Evolutionary conservation across 2,888 invertebrate species (phyloP), one percentile per base, ranked within the genome.

Genomic region (Aromia moschata): DNA sequence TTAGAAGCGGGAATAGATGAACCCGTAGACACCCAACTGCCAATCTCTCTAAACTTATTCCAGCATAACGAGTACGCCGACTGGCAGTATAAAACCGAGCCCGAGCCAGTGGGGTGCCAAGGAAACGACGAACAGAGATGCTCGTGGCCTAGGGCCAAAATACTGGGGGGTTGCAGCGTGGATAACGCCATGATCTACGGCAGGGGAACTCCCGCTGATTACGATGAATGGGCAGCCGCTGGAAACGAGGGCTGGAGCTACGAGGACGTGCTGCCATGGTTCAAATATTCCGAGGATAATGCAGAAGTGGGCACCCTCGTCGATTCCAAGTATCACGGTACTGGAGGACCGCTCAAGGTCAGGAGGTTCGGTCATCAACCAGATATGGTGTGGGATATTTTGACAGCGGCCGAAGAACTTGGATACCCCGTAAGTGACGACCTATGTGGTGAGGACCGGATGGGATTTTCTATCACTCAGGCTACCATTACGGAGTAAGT

Each of bases 1-100:
- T 73, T 89, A 62, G 89, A 89, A 81, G 89, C 89, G 0, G 89
- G 89, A 0, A 86, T 85, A 0, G 88, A 89, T 67, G 88, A 89
- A 74, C 88, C 88, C 0, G 83, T 84, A 0, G 84, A 83, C 41
- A 82, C 87, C 0, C 63, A 70, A 56, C 83, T 87, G 0, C 89
- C 89, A 0, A 25, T 45, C n/a, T 14, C 10, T 7, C 2, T 30
- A 2, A 12, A 14, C 9, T 1, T 45, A 11, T 12, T 25, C 30
- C 14, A 9, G 11, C 9, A 12, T 7, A 14, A 31, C 3, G 5
- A 11, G 7, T 9, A 7, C 14, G 7, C 45, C 15, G 45, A 89
- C 72, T 89, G 89, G 89, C 80, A 83, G 58, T 89, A 87, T 71
- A 76, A 80, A 56, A 89, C 89, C 0, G 85, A 83, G 62, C 85